Conservation (phyloP, 1,140 invertebrate species). For the Scaptomyza pallida region DNA sequence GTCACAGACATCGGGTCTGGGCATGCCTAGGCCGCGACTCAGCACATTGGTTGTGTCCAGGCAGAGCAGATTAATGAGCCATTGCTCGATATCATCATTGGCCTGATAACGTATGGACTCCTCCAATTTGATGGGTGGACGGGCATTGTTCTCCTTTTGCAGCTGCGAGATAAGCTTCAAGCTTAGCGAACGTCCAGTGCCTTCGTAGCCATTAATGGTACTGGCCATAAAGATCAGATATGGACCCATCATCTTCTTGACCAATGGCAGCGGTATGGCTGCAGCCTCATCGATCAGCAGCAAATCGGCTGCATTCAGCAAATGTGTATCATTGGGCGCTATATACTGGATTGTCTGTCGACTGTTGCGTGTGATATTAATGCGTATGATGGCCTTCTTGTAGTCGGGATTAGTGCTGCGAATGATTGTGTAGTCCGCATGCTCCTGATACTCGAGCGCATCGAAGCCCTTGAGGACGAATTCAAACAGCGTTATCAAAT, state of each 20-base stretch:
- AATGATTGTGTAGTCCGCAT: constrained; percentile 97
- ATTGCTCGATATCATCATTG: constrained; percentile 95
- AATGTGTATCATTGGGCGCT: constrained; percentile 94
- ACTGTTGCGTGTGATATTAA: constrained; percentile 96
- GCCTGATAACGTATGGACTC: constrained; percentile 97
- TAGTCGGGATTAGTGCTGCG: constrained; percentile 98
- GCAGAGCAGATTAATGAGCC: constrained; percentile 96
- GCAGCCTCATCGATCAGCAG: constrained; percentile 99
- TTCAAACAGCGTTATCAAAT: constrained; percentile 98
- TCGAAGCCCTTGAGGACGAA: constrained; percentile 99
- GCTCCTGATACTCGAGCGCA: constrained; percentile 97
- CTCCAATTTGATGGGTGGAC: constrained; percentile 89
- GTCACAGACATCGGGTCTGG: constrained; percentile 94
- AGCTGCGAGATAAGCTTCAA: constrained; percentile 97
- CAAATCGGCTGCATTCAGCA: constrained; percentile 96
- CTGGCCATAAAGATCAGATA: constrained; percentile 98
- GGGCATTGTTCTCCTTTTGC: constrained; percentile 86
- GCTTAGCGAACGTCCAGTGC: constrained; percentile 97
- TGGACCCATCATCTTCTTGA: constrained; percentile 95
- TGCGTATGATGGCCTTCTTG: constrained; percentile 97
- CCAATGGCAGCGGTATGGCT: constrained; percentile 97
- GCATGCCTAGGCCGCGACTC: constrained; percentile 89
- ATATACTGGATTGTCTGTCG: constrained; percentile 99
- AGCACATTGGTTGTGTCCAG: constrained; percentile 91
- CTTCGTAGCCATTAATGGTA: constrained; percentile 99